These are phyloP conservation scores for Poecile montanus DNA, from an alignment of 2,797 vertebrate genomes.

Conservation along the genomic window DNA sequence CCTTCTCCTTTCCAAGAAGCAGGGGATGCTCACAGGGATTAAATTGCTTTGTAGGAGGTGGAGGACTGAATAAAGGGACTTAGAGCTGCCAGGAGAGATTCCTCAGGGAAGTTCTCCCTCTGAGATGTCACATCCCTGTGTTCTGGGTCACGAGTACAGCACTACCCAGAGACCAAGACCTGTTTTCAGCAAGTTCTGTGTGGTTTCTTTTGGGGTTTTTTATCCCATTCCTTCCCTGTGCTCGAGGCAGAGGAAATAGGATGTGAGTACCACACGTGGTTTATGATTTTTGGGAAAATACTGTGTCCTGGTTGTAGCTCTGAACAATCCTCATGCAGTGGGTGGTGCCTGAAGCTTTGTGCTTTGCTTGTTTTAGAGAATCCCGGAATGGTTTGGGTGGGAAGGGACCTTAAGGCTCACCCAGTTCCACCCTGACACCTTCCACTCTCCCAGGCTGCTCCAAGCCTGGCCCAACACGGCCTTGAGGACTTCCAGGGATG, in stretches of 20 bases:
- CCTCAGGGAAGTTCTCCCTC: neutral
- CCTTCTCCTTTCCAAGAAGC: neutral
- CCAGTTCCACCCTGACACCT: neutral
- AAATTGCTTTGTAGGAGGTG: neutral
- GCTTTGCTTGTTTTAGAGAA: neutral
- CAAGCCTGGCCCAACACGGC: neutral
- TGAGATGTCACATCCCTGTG: neutral
- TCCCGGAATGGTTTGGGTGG: neutral
- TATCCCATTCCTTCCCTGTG: neutral
- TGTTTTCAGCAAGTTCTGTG: neutral
- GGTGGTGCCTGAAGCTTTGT: neutral
- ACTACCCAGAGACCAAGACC: accelerated
- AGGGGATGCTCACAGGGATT: neutral
- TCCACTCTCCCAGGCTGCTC: neutral
- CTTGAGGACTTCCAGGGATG: neutral
- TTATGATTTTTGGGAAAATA: neutral
- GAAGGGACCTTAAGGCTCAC: neutral
- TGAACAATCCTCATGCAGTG: accelerated
- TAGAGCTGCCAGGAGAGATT: neutral
- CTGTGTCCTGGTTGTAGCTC: neutral
- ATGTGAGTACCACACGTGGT: neutral
- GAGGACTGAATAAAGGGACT: neutral
- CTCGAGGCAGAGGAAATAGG: neutral
- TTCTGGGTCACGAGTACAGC: neutral
- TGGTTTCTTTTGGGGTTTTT: neutral